phyloP scores from a whole-genome alignment of 2,797 vertebrate species.

The Brachymystax lenok region DNA sequence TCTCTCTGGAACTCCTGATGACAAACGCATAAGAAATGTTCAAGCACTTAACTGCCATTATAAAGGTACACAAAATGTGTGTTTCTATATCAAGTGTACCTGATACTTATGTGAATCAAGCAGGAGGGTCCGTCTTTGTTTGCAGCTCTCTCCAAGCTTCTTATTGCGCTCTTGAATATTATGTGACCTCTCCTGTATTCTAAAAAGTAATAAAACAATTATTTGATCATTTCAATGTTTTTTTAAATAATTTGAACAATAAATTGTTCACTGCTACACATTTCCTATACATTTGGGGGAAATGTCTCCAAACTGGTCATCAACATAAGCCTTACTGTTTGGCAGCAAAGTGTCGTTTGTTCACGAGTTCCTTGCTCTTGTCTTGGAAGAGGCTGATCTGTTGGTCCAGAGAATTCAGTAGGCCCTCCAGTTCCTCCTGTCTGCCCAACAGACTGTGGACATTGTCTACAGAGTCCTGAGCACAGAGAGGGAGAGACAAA shows the following conservation, averaged over 20 bases:
- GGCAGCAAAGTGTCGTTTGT: slow-evolving; percentile 71
- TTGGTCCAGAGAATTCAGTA: slow-evolving; percentile 75
- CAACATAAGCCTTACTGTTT: slow-evolving; percentile 62
- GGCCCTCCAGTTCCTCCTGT: slow-evolving; percentile 80
- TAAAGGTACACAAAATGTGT: not conserved
- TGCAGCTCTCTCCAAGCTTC: slow-evolving; percentile 71
- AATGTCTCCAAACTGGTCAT: not conserved
- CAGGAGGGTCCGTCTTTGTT: slow-evolving; percentile 71
- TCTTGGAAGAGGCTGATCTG: slow-evolving; percentile 67
- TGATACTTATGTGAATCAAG: slow-evolving; percentile 81
- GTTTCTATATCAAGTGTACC: slow-evolving; percentile 63
- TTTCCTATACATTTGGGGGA: not conserved
- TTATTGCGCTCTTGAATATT: slow-evolving; percentile 61
- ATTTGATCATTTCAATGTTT: not conserved
- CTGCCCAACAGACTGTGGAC: slow-evolving; percentile 78
- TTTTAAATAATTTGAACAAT: not conserved
- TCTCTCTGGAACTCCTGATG: slow-evolving; percentile 85
- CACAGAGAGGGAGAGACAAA: slow-evolving; percentile 33
- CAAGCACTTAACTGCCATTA: not conserved
- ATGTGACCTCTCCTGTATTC: slow-evolving; percentile 70
- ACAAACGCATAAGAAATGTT: not conserved
- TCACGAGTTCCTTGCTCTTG: slow-evolving; percentile 69
- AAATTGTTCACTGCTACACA: not conserved
- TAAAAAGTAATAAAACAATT: slow-evolving; percentile 30
- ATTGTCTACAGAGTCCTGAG: slow-evolving; percentile 81